These are phyloP conservation scores for Biston betularia DNA, from an alignment of 2,888 invertebrate genomes.

Conservation along the genomic window DNA sequence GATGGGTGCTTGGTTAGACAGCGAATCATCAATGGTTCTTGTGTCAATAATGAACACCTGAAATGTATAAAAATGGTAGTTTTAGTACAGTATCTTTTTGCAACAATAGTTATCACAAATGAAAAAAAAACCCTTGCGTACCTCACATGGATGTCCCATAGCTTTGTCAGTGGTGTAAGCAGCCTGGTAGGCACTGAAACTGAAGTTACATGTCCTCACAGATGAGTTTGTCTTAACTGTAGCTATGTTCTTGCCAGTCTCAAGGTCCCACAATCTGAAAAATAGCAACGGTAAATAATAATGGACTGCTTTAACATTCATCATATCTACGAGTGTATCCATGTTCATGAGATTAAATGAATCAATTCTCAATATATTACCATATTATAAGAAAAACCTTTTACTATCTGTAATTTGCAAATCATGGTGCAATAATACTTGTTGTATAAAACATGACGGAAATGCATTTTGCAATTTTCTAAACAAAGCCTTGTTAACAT, in stretches of 20 bases:
- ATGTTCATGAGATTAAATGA: too few species aligned
- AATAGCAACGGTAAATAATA: not conserved
- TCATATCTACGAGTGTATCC: too few species aligned
- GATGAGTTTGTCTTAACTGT: slow-evolving; percentile 93
- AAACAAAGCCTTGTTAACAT: too few species aligned
- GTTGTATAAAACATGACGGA: too few species aligned
- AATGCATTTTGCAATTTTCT: too few species aligned
- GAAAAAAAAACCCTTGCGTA: slow-evolving; percentile 51
- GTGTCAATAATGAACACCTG: slow-evolving; percentile 94
- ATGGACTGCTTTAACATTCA: too few species aligned
- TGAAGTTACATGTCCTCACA: slow-evolving; percentile 96
- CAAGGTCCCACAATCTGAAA: slow-evolving; percentile 95
- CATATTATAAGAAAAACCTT: not conserved
- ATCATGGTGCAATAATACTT: too few species aligned
- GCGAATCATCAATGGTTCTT: slow-evolving; percentile 90
- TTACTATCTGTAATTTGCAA: not conserved
- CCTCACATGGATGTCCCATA: slow-evolving; percentile 95
- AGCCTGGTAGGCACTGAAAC: slow-evolving; percentile 96
- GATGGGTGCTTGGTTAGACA: slow-evolving; percentile 90
- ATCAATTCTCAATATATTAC: too few species aligned
- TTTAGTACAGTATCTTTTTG: not conserved
- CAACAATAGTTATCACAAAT: too few species aligned
- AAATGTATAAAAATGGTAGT: slow-evolving; percentile 40
- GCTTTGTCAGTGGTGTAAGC: slow-evolving; percentile 97
- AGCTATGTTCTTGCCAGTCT: slow-evolving; percentile 92